Percentiles rank a stretch among this genome's conserved stretches.
phyloP scores from a whole-genome alignment of 1,140 invertebrate genomes.

The Dinothrombium tinctorium region DNA sequence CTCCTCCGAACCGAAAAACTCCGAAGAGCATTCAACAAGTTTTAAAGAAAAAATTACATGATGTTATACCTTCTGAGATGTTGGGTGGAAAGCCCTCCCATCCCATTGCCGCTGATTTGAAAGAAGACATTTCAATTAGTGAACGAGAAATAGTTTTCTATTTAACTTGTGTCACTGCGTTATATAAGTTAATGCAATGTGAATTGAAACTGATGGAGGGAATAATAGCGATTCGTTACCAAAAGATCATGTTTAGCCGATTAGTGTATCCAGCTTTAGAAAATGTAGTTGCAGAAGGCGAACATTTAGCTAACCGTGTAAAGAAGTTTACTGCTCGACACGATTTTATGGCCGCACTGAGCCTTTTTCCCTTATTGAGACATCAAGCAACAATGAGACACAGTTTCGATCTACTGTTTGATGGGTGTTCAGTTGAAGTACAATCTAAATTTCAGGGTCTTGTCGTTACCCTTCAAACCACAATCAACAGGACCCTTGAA shows the following conservation, averaged over 20 bases:
- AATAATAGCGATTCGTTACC: slow-evolving; percentile 52
- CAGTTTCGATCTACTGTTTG: slow-evolving; percentile 52
- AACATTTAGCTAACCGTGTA: slow-evolving; percentile 23
- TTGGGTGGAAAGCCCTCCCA: slow-evolving; percentile 1
- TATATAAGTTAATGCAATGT: slow-evolving; percentile 67
- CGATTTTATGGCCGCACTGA: slow-evolving; percentile 55
- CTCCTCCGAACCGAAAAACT: not conserved
- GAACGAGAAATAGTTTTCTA: slow-evolving; percentile 70
- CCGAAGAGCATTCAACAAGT: slow-evolving; percentile 9
- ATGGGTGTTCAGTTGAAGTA: slow-evolving; percentile 19
- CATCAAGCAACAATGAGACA: slow-evolving; percentile 52
- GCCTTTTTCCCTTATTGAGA: slow-evolving; percentile 61
- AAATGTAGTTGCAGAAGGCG: slow-evolving; percentile 55
- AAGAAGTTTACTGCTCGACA: slow-evolving; percentile 50
- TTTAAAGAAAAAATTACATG: slow-evolving; percentile 10
- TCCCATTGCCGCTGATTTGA: slow-evolving; percentile 1
- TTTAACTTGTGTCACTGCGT: slow-evolving; percentile 51
- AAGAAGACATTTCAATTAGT: slow-evolving; percentile 13
- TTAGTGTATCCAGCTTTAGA: slow-evolving; percentile 62
- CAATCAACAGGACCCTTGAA: slow-evolving; percentile 62
- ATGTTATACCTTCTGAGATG: slow-evolving; percentile 6
- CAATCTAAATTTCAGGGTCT: slow-evolving; percentile 33
- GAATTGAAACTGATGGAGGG: slow-evolving; percentile 56
- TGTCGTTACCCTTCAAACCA: slow-evolving; percentile 43
- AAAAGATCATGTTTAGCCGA: slow-evolving; percentile 41